These are phyloP conservation scores for Rostratula benghalensis DNA, from an alignment of 2,113 vertebrate genomes.

Conservation along the genomic window DNA sequence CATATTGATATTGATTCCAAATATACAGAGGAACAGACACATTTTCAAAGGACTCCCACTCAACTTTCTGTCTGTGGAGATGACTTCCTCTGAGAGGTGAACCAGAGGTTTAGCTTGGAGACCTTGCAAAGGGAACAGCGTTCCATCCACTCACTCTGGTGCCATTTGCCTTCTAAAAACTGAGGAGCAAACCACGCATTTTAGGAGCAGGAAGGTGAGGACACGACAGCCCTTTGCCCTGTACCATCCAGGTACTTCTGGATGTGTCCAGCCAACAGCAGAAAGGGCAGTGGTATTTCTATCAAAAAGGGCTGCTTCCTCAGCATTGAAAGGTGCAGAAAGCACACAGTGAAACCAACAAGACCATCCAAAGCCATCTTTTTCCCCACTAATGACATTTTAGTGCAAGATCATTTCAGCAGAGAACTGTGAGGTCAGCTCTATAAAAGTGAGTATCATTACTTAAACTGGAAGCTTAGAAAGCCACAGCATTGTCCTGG, in stretches of 20 bases:
- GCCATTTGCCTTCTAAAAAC: background rate
- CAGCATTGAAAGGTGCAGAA: background rate
- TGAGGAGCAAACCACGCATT: background rate
- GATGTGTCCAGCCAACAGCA: background rate
- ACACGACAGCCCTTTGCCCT: background rate
- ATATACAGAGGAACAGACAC: background rate
- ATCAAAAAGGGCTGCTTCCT: background rate
- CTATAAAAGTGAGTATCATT: background rate
- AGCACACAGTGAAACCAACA: background rate
- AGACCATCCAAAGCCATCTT: background rate
- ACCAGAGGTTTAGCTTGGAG: background rate
- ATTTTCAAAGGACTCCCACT: background rate
- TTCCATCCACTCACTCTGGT: background rate
- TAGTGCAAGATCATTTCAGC: background rate
- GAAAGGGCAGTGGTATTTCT: background rate
- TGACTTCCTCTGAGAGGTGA: background rate
- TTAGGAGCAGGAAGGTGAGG: background rate
- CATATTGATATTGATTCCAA: fast-evolving
- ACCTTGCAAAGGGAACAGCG: background rate
- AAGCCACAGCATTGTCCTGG: background rate
- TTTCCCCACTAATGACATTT: background rate
- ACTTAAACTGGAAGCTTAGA: background rate
- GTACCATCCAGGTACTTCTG: background rate
- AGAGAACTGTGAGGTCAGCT: background rate
- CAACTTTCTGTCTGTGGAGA: background rate